Evolutionary conservation across 1,140 invertebrate species (phyloP), one percentile per base, ranked within the genome.

Genomic region (Diplogasteroides magnus): DNA sequence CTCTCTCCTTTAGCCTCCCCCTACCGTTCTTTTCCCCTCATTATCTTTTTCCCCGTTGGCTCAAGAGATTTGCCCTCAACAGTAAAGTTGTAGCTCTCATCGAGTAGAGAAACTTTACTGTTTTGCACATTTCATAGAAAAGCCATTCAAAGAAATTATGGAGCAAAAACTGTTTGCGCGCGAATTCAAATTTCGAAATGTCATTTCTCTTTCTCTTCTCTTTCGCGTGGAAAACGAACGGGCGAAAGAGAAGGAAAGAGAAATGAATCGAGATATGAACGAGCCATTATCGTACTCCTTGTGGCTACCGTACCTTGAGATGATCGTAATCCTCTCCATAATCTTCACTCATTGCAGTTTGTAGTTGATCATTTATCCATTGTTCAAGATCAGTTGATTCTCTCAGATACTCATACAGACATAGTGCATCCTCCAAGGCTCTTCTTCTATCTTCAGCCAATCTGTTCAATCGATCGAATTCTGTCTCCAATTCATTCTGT

Each of bases 261-360:
- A 3, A 31, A 27, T n/a, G 23, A 72, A 29, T 31, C 75, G 37
- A 29, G 60, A 71, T n/a, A 32, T 28, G 6, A 37, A 27, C 27
- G 3, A n/a, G n/a, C n/a, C n/a, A n/a, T n/a, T 48, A 48, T 19
- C 37, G 37, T 48, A 48, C 37, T 19, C 6, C 19, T 48, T 19
- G 37, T 48, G 37, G 19, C 37, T 48, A 48, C 37, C 37, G 83
- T 80, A 92, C 89, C 84, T 93, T 84, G 29, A 97, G 84, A 86
- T 98, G 94, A 83, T 98, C 95, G 82, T 93, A 97, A 86, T 98
- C 94, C 82, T 93, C 91, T 3, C 94, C 94, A 84, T 94, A 97
- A 83, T 98, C 95, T 81, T 98, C 94, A 37, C 90, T 92, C 1
- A 89, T 89, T 6, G 93, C 94, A 0, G 89, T 89, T 74, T 91